These are phyloP conservation scores for Acronicta psi DNA, from an alignment of 2,888 invertebrate genomes.

Conservation along the genomic window DNA sequence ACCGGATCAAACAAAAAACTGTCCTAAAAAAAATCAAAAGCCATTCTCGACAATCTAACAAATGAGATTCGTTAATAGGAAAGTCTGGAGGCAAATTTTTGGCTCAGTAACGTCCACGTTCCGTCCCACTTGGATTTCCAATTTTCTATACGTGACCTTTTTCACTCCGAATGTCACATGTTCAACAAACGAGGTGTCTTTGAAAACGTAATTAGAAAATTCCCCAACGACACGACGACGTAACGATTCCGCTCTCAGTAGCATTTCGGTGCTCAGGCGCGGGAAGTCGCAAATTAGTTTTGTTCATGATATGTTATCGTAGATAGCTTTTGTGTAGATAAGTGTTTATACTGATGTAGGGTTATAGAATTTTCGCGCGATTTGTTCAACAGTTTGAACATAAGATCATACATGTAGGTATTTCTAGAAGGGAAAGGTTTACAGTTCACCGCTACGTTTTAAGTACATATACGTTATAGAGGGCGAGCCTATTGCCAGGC, in stretches of 20 bases:
- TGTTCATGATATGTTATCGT: conserved; percentile 61
- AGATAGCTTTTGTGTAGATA: conserved; percentile 6
- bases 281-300: conserved; percentile 82
- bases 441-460: no score
- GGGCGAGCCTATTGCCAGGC: no score
- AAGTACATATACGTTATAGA: no score
- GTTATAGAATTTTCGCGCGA: not conserved
- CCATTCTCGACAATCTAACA: conserved; percentile 56
- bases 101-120: conserved; percentile 46
- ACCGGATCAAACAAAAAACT: not conserved
- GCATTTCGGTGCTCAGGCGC: conserved; percentile 70
- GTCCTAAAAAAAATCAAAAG: conserved; percentile 19
- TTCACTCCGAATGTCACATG: conserved; percentile 84
- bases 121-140: conserved; percentile 70
- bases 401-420: no score
- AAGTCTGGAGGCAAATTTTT: conserved; percentile 76
- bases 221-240: conserved; percentile 85
- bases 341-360: not conserved
- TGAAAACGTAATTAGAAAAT: conserved; percentile 89
- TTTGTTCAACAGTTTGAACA: no score
- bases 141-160: conserved; percentile 88
- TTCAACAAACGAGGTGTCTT: conserved; percentile 87
- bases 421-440: no score
- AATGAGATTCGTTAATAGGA: conserved; percentile 80
- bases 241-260: conserved; percentile 70